A percentile compares a stretch with the other conserved stretches of the same genome.
These are phyloP conservation scores for Hypercompe scribonia DNA, from an alignment of 2,888 invertebrate species.

Conservation along the genomic window DNA sequence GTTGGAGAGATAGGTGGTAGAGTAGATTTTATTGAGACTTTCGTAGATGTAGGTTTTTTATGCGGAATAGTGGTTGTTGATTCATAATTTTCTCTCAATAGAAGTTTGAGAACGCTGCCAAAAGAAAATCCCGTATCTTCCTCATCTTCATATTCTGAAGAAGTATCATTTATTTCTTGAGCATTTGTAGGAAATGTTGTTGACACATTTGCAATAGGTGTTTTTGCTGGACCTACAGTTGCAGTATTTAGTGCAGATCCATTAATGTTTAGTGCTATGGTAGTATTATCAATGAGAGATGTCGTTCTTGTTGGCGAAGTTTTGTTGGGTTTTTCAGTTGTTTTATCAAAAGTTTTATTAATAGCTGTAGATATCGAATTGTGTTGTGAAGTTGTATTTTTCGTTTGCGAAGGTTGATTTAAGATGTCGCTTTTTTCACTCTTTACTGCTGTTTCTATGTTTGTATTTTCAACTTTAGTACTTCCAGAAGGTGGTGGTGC, in stretches of 20 bases:
- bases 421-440: conserved; percentile 4
- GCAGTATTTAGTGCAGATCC: conserved; percentile 36
- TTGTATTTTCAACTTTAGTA: conserved; percentile 33
- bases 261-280: conserved; percentile 18
- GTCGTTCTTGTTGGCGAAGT: neutral
- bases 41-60: conserved; percentile 30
- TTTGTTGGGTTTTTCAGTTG: conserved; percentile 1
- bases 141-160: conserved; percentile 75
- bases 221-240: conserved; percentile 35
- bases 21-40: conserved; percentile 16
- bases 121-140: conserved; percentile 86
- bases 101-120: conserved; percentile 87
- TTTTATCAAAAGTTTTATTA: neutral
- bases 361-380: neutral
- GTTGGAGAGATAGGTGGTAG: conserved; percentile 31
- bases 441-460: conserved; percentile 13
- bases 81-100: conserved; percentile 83
- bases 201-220: conserved; percentile 28
- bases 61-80: conserved; percentile 60
- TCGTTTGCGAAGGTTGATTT: neutral
- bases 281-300: conserved; percentile 4
- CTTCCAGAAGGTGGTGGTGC: conserved; percentile 53
- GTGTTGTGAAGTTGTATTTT: neutral
- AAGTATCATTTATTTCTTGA: conserved; percentile 53
- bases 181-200: conserved; percentile 54